Base-by-base conservation (phyloP, 2,888 invertebrate species). In the Himalopsyche japonica region DNA sequence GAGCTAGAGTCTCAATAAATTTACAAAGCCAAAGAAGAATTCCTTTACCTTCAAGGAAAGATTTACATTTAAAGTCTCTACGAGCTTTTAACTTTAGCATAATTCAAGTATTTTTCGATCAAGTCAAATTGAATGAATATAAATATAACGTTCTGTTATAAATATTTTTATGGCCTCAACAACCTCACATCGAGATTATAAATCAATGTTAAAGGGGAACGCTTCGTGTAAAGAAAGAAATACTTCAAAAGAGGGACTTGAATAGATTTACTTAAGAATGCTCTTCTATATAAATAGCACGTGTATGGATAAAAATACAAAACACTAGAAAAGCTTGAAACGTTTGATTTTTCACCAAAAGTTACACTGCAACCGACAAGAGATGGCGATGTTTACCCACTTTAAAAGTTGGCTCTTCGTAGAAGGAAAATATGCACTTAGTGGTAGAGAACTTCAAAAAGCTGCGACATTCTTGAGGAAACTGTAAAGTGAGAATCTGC, bases 321-420 rank as follows among this genome's bases (percentile, higher is more conserved):
- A 57, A 20, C 57, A 57, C 57, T 57, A 57, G 57, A 57, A 57
- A 57, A n/a, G n/a, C 57, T 57, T 57, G 57, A 57, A 57, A 57
- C 57, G 57, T 57, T 57, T 57, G 57, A 57, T 20, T 57, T 57
- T 57, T 57, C 57, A 57, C 57, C 57, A 24, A 57, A 57, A 20
- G 20, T 57, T 57, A 24, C 57, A 57, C 20, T 57, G 57, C 57
- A 24, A 24, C 57, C 57, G 57, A 47, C 43, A 79, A 79, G 47
- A 79, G 79, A 32, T 79, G 43, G 27, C 43, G 24, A 32, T 79
- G 79, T 79, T 79, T 79, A 79, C 79, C 79, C 79, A 79, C 79
- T 79, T 79, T 79, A 79, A 79, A 79, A 79, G 37, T 79, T 79
- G 47, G 37, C 10, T 47, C 43, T 79, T 43, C 20, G n/a, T 27